Percentiles rank a stretch among this genome's conserved stretches.
Conservation (phyloP, 2,797 vertebrate genomes). For the Sebastes oblongus region DNA sequence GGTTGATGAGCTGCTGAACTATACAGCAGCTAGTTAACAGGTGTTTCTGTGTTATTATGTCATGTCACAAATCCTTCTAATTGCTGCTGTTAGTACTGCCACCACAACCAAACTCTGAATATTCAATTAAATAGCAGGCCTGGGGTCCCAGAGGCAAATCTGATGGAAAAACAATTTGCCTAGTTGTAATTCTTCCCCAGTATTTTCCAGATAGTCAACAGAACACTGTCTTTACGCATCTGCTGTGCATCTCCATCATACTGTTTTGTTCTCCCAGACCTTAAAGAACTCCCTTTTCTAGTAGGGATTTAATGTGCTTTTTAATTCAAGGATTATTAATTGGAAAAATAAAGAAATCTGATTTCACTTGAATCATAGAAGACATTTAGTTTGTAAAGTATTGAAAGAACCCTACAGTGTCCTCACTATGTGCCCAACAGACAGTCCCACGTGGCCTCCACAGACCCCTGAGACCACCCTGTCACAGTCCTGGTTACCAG, state of each 20-base stretch:
- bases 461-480: neutral
- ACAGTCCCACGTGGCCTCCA: neutral
- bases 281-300: neutral
- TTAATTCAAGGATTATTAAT: neutral
- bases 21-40: neutral
- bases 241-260: too few species aligned
- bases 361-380: neutral
- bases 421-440: neutral
- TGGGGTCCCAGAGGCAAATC: too few species aligned
- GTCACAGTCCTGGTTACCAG: slow-evolving; percentile 4
- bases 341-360: neutral
- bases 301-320: neutral
- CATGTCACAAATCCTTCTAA: neutral
- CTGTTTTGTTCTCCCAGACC: neutral
- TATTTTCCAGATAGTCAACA: too few species aligned
- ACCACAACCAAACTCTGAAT: neutral
- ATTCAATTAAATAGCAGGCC: too few species aligned
- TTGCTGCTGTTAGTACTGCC: neutral
- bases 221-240: too few species aligned
- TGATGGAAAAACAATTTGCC: too few species aligned
- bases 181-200: too few species aligned
- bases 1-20: neutral
- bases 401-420: neutral
- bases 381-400: neutral
- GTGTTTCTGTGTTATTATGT: neutral